Conservation (phyloP, 2,888 invertebrate species). For the Meteorus cinctellus region DNA sequence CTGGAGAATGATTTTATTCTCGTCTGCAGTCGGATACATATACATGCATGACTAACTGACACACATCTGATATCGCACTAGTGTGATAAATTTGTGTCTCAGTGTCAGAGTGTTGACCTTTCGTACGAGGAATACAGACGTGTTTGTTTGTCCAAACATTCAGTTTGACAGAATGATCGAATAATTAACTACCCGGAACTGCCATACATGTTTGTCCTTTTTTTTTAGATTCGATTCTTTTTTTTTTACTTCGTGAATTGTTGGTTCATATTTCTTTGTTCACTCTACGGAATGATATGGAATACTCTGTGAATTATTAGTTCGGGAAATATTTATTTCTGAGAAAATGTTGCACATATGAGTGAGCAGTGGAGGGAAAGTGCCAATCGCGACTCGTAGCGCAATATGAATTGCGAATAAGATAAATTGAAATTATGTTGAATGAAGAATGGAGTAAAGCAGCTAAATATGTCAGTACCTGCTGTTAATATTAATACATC, state of each 20-base stretch:
- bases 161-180: not conserved
- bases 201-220: not conserved
- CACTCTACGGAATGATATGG: not conserved
- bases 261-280: not conserved
- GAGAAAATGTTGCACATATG: too few species aligned
- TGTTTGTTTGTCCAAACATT: not conserved
- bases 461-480: too few species aligned
- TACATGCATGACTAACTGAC: not conserved
- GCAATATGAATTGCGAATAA: too few species aligned
- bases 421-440: too few species aligned
- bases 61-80: slow-evolving; percentile 1
- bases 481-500: too few species aligned
- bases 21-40: not conserved
- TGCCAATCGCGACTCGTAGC: too few species aligned
- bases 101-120: slow-evolving; percentile 12
- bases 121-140: slow-evolving; percentile 4
- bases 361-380: too few species aligned
- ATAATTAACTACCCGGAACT: not conserved
- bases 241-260: not conserved
- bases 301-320: too few species aligned
- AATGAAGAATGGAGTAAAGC: too few species aligned
- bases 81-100: not conserved
- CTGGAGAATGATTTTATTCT: not conserved
- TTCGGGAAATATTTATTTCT: too few species aligned
- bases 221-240: not conserved